Conservation (phyloP, 2,888 invertebrate genomes). For the Acleris cristana region DNA sequence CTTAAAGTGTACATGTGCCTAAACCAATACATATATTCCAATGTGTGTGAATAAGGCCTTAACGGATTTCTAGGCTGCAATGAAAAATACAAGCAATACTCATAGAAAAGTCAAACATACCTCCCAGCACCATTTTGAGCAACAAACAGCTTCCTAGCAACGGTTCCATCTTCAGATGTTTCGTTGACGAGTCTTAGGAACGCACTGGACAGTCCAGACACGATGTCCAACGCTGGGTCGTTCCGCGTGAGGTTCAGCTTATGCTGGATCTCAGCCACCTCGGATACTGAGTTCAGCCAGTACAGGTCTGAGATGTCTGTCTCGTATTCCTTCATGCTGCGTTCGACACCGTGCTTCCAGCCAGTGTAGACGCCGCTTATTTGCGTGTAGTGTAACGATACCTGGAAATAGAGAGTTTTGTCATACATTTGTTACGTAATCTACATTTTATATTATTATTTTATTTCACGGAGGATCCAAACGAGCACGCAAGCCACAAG, state of each 20-base stretch:
- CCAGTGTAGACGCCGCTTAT: conserved; percentile 90
- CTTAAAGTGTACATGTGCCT: no score
- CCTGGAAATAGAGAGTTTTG: conserved; percentile 63
- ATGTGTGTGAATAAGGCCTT: no score
- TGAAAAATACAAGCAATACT: no score
- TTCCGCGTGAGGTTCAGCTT: conserved; percentile 74
- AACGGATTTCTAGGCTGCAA: no score
- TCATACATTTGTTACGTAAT: no score
- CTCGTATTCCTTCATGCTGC: conserved; percentile 84
- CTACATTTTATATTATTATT: no score
- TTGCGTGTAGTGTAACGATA: conserved; percentile 90
- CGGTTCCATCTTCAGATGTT: conserved; percentile 63
- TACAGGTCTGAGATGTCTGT: conserved; percentile 86
- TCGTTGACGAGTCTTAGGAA: conserved; percentile 85
- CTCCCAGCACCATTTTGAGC: conserved; percentile 92
- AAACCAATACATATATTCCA: no score
- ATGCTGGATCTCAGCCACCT: conserved; percentile 87
- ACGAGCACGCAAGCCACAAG: no score
- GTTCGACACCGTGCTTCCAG: conserved; percentile 87
- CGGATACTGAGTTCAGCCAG: conserved; percentile 90
- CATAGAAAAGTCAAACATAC: conserved; percentile 54
- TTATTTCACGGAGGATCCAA: no score
- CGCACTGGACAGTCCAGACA: conserved; percentile 83
- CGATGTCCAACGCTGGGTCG: conserved; percentile 55
- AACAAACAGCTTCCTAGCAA: conserved; percentile 84